Percentiles rank a stretch among this genome's conserved stretches.
Conservation (phyloP, 2,888 invertebrate genomes). For the Strigamia transsilvanica region DNA sequence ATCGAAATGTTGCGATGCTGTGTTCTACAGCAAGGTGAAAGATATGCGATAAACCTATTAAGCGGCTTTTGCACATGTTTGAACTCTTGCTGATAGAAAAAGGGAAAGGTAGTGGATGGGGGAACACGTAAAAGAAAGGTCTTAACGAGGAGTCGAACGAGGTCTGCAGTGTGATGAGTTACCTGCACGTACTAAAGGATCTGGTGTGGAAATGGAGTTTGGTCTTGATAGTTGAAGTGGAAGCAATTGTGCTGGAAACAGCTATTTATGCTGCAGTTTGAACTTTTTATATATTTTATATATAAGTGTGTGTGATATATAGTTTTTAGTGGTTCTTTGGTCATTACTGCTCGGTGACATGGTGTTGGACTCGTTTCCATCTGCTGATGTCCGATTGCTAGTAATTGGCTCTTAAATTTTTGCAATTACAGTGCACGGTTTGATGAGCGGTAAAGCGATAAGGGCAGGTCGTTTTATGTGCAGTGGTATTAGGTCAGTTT, state of each 20-base stretch:
- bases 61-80: conserved; percentile 20
- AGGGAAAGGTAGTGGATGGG: background rate
- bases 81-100: conserved; percentile 30
- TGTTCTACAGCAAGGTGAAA: background rate
- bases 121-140: conserved; percentile 16
- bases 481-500: background rate
- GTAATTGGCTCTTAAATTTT: conserved; percentile 44
- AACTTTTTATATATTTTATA: background rate
- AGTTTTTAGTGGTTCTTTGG: background rate
- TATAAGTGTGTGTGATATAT: background rate
- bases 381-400: conserved; percentile 14
- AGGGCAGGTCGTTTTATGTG: background rate
- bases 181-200: conserved; percentile 33
- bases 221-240: conserved; percentile 30
- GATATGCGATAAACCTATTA: conserved; percentile 16
- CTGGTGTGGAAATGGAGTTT: conserved; percentile 48
- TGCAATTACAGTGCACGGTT: conserved; percentile 4
- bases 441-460: conserved; percentile 32
- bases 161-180: conserved; percentile 18
- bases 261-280: conserved; percentile 28
- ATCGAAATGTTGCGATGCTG: background rate
- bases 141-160: conserved; percentile 30
- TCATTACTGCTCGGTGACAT: background rate
- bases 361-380: background rate
- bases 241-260: conserved; percentile 41